Conservation (phyloP, 2,113 vertebrate genomes). For the Paradisaea rubra region DNA sequence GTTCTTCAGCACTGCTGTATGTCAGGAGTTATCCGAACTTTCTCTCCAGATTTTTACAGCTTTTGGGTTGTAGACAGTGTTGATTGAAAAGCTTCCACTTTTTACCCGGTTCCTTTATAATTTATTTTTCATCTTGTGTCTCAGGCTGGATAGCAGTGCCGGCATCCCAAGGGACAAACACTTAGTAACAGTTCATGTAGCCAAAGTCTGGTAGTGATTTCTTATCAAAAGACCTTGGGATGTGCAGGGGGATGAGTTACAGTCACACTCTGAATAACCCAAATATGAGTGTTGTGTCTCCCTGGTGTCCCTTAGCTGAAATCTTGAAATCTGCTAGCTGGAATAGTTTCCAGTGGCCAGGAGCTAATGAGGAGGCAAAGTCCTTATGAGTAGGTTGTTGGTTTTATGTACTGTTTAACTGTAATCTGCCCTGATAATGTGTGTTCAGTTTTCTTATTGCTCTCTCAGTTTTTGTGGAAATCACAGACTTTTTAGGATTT, state of each 20-base stretch:
- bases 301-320: neutral
- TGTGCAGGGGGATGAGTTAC: neutral
- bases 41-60: neutral
- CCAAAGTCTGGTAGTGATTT: neutral
- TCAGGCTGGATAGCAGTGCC: neutral
- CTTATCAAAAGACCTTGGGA: neutral
- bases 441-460: neutral
- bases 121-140: neutral
- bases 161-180: neutral
- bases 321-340: neutral
- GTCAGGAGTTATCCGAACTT: accelerated
- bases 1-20: neutral
- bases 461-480: neutral
- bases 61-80: neutral
- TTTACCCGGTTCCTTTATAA: neutral
- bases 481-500: neutral
- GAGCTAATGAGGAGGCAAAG: neutral
- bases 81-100: neutral
- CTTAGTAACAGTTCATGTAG: neutral
- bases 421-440: neutral
- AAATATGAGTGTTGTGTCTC: neutral
- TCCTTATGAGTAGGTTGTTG: neutral
- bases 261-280: neutral
- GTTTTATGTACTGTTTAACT: neutral
- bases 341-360: neutral